phyloP scores from a whole-genome alignment of 30 jellyfish, hydroid and myxozoan species.

The Turritopsis dohrnii region DNA sequence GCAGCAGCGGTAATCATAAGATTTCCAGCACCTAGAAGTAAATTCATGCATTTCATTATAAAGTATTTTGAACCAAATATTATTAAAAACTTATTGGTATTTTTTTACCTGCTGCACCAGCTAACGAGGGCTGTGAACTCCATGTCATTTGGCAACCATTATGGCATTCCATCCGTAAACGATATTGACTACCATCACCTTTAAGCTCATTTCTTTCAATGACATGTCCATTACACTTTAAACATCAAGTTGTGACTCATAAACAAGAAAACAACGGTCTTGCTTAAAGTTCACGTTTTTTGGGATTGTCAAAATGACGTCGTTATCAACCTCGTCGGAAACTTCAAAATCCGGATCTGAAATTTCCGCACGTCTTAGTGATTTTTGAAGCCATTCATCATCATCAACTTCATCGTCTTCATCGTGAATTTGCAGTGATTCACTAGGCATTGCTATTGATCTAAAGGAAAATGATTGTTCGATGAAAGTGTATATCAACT shows the following conservation, averaged over 20 bases:
- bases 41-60: not conserved
- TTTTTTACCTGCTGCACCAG: not conserved
- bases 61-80: too few relatives aligned
- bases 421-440: not conserved
- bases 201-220: not conserved
- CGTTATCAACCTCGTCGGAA: not conserved
- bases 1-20: slow-evolving; percentile 15
- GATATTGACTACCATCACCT: too few relatives aligned
- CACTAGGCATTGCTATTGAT: not conserved
- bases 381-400: not conserved
- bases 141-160: not conserved
- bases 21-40: not conserved
- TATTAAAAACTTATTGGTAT: not conserved
- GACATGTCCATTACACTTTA: not conserved
- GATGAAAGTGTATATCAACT: not conserved
- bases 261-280: not conserved
- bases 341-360: not conserved
- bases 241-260: not conserved
- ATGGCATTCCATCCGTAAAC: too few relatives aligned
- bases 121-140: not conserved
- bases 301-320: not conserved
- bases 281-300: not conserved
- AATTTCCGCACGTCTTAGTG: not conserved
- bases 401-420: not conserved
- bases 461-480: not conserved